Evolutionary conservation across 2,113 vertebrate genomes (phyloP), one percentile per base, ranked within the genome.

Genomic region (Lasiurus cinereus): DNA sequence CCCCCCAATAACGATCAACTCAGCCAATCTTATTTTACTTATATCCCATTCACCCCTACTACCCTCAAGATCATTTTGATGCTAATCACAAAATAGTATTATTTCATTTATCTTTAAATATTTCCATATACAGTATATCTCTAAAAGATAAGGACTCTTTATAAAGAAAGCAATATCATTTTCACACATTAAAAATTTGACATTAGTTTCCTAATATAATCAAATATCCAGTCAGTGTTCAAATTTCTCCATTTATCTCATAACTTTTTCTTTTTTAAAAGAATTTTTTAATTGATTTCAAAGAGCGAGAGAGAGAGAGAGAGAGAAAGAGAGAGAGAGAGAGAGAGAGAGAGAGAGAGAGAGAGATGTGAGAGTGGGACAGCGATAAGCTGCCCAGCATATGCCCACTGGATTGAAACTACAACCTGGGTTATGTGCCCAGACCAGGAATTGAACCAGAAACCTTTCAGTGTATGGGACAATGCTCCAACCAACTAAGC

Each of bases 41-140:
- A 54, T 52, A 48, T 29, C 10, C 1, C 8, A 27, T 3, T 77
- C 27, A 78, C 3, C 4, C 18, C 48, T 11, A 12, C 27, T 50
- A 27, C 6, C 15, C 9, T 56, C 18, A 93, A 83, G 27, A 15
- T 91, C 76, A 56, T 87, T 91, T 93, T 91, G 52, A 56, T 6
- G 21, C 9, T 80, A 83, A 80, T 78, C 15, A 19, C 74, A 85
- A 1, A 39, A 56, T 46, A 64, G 12, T 66, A 77, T 67, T 88
- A 88, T 74, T 91, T 93, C 10, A 79, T 91, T 31, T 64, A 64
- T 31, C 36, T 93, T 12, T 89, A 84, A 87, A 29, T 79, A 67
- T 84, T 90, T 93, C 27, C 27, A 6, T 52, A 62, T 62, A 27
- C 24, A 62, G 18, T 33, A 19, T 73, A 46, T 79, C 12, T 94